Percentiles rank a stretch among this genome's conserved stretches.
Evolutionary conservation across 2,113 vertebrate species (phyloP).

Genomic region (Chrysochloris asiatica): DNA sequence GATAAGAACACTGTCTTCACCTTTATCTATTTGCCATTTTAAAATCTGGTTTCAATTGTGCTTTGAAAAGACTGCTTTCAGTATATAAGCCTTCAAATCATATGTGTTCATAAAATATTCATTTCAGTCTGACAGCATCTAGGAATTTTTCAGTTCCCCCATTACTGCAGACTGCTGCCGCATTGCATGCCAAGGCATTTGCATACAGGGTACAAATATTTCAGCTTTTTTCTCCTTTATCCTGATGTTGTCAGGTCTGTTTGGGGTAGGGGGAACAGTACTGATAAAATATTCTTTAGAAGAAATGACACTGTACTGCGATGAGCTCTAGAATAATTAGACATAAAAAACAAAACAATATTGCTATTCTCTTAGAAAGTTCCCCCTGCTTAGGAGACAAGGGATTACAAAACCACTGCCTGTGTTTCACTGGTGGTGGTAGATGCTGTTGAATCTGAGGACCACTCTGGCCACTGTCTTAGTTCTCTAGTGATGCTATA

Average conservation of each 20-base stretch:
- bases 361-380: conserved; percentile 25
- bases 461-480: background rate
- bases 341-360: background rate
- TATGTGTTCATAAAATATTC: conserved; percentile 60
- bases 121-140: conserved; percentile 44
- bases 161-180: background rate
- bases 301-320: background rate
- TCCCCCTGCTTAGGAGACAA: background rate
- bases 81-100: conserved; percentile 48
- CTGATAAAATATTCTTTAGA: background rate
- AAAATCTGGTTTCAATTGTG: background rate
- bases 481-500: background rate
- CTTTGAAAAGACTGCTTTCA: conserved; percentile 36
- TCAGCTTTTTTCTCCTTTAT: background rate
- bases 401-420: no score
- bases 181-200: background rate
- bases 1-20: background rate
- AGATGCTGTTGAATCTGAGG: background rate
- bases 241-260: background rate
- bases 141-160: background rate
- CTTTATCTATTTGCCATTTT: background rate
- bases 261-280: background rate
- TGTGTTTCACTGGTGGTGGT: background rate
- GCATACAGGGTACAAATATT: background rate
- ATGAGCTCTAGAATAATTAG: background rate